These are phyloP conservation scores for Xiphophorus birchmanni DNA, from an alignment of 2,797 vertebrate species.

Conservation along the genomic window DNA sequence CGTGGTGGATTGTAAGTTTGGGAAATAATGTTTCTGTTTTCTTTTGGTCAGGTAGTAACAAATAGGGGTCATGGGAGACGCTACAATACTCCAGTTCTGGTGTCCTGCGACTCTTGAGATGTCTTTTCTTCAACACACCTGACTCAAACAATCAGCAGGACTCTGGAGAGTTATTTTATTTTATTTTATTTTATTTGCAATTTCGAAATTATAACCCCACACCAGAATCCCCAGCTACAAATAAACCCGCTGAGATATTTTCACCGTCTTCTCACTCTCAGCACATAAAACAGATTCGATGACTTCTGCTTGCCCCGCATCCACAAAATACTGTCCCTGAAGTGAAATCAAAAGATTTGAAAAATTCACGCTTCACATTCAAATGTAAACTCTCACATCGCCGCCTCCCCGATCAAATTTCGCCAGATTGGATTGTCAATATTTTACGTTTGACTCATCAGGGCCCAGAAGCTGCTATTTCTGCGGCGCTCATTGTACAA, in stretches of 20 bases:
- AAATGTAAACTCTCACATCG: constrained; percentile 39
- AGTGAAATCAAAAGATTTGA: constrained; percentile 15
- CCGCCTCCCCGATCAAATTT: constrained; percentile 29
- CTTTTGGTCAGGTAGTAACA: not conserved
- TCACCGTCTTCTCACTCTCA: not conserved
- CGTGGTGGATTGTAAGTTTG: not conserved
- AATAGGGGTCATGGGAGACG: not conserved
- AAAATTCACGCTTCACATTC: constrained; percentile 27
- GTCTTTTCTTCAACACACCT: not conserved
- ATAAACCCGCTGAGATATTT: not conserved
- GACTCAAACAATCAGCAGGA: not conserved
- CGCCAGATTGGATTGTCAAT: constrained; percentile 29
- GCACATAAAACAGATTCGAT: not conserved
- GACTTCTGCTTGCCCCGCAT: not conserved
- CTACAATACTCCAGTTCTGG: not conserved
- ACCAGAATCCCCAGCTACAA: not conserved
- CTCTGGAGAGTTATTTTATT: no score
- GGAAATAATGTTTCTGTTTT: not conserved
- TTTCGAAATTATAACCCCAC: not conserved
- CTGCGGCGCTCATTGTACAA: constrained; percentile 53
- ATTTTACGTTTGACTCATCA: constrained; percentile 64
- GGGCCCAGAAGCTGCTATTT: constrained; percentile 47
- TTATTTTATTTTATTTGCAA: not conserved
- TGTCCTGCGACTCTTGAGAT: not conserved
- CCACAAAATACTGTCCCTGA: not conserved